Evolutionary conservation across 2,888 invertebrate species (phyloP).

Genomic region (Patella pellucida): DNA sequence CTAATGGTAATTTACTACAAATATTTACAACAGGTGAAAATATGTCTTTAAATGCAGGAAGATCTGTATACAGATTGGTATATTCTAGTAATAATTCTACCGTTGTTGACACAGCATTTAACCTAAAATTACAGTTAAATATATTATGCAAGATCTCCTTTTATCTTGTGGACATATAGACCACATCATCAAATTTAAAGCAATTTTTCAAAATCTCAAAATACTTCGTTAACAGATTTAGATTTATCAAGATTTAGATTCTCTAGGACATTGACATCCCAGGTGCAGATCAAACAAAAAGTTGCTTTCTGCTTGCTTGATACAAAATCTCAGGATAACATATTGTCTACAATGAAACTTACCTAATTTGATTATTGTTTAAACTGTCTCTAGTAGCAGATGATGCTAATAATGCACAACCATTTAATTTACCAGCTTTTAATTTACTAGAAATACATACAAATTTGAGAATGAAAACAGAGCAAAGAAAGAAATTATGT

Average conservation of each 20-base stretch:
- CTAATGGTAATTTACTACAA: constrained; percentile 43
- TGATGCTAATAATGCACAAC: not conserved
- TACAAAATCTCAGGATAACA: too few species aligned
- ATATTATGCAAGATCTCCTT: not conserved
- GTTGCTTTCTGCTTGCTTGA: too few species aligned
- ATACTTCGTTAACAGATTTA: too few species aligned
- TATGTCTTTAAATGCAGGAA: constrained; percentile 53
- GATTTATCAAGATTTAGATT: too few species aligned
- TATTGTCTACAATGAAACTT: not conserved
- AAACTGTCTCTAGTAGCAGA: not conserved
- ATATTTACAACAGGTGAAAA: constrained; percentile 53
- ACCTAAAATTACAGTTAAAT: constrained; percentile 37
- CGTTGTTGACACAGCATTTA: constrained; percentile 41
- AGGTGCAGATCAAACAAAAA: too few species aligned
- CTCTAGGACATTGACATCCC: too few species aligned
- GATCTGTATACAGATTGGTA: constrained; percentile 45
- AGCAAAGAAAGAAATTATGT: too few species aligned
- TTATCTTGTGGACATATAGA: too few species aligned
- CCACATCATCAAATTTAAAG: too few species aligned
- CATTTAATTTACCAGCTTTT: not conserved
- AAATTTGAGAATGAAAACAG: not conserved
- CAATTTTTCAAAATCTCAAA: too few species aligned
- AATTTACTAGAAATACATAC: not conserved
- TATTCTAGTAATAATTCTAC: constrained; percentile 48
- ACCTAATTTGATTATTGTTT: not conserved